A percentile compares a stretch with the other conserved stretches of the same genome.
Conservation (phyloP, 2,888 invertebrate species). For the Drosophila eohydei region DNA sequence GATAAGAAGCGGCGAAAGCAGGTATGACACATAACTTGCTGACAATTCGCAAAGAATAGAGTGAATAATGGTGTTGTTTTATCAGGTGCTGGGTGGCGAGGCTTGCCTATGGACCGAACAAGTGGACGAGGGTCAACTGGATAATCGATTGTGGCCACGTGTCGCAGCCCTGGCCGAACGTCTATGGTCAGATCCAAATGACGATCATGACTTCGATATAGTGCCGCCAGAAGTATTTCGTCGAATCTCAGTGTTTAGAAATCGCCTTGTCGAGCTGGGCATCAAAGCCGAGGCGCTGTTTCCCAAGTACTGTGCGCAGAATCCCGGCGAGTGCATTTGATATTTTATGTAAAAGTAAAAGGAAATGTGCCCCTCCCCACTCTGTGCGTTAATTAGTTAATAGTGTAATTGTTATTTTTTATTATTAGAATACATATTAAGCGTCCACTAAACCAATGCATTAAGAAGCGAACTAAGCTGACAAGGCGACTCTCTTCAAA, state of each 20-base stretch:
- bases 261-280: slow-evolving; percentile 84
- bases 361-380: slow-evolving; percentile 13
- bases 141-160: slow-evolving; percentile 93
- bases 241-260: slow-evolving; percentile 84
- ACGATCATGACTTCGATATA: slow-evolving; percentile 84
- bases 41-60: background rate
- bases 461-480: slow-evolving; percentile 11
- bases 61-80: background rate
- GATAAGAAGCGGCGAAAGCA: slow-evolving; percentile 83
- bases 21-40: slow-evolving; percentile 51
- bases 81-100: slow-evolving; percentile 88
- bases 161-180: slow-evolving; percentile 93
- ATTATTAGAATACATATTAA: slow-evolving; percentile 35
- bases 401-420: slow-evolving; percentile 78
- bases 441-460: slow-evolving; percentile 31
- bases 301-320: slow-evolving; percentile 85
- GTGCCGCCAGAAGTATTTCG: slow-evolving; percentile 84
- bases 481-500: slow-evolving; percentile 24
- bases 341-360: slow-evolving; percentile 81
- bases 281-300: slow-evolving; percentile 85
- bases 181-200: slow-evolving; percentile 85
- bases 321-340: slow-evolving; percentile 85
- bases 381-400: slow-evolving; percentile 75
- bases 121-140: slow-evolving; percentile 90
- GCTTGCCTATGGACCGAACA: slow-evolving; percentile 95